A percentile compares a stretch with the other conserved stretches of the same genome.
Evolutionary conservation across 2,888 invertebrate species (phyloP).

Genomic region (Drosophila silvestris): DNA sequence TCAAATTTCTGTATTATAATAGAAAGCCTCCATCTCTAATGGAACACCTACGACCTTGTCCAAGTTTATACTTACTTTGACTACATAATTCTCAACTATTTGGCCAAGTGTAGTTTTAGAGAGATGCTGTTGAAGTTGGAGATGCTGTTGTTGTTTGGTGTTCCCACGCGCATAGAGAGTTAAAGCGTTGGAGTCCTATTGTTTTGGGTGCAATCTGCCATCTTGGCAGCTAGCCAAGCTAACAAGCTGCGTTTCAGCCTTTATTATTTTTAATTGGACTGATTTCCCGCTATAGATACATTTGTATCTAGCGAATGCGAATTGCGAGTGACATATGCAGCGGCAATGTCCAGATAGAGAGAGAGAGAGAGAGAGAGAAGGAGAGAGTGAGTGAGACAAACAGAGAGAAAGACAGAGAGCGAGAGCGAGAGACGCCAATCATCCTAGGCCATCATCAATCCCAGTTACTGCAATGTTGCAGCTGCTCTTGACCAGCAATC

Average conservation of each 20-base stretch:
- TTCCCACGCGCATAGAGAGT: constrained; percentile 66
- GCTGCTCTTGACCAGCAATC: constrained; percentile 54
- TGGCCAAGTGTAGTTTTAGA: constrained; percentile 3
- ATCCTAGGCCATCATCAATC: constrained; percentile 75
- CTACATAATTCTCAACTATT: not conserved
- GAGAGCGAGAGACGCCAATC: constrained; percentile 48
- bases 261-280: constrained; percentile 80
- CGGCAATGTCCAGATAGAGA: constrained; percentile 33
- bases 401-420: too few relatives aligned
- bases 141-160: constrained; percentile 15
- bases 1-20: accelerated
- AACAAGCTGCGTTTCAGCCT: constrained; percentile 75
- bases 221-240: constrained; percentile 61
- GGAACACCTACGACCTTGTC: not conserved
- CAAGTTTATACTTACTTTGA: not conserved
- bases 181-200: constrained; percentile 56
- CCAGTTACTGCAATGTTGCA: constrained; percentile 20
- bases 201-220: constrained; percentile 77
- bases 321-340: constrained; percentile 69
- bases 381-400: not conserved
- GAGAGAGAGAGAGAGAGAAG: not conserved
- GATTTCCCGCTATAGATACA: constrained; percentile 77
- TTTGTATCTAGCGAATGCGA: constrained; percentile 66
- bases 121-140: constrained; percentile 6
- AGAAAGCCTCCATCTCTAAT: not conserved